These are phyloP conservation scores for Drosophila yooni DNA, from an alignment of 2,888 invertebrate species.

Conservation along the genomic window DNA sequence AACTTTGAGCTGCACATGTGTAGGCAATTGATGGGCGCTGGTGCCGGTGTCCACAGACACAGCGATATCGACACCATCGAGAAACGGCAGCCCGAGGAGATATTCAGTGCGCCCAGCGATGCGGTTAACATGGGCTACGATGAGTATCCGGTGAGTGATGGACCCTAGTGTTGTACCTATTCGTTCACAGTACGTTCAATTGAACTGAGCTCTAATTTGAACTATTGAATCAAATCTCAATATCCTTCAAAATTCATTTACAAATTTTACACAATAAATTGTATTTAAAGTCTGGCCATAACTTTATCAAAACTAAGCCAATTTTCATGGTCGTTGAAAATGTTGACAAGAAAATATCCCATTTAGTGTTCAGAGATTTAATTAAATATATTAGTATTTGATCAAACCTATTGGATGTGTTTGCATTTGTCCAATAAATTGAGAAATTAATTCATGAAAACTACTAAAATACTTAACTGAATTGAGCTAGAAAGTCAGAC, in stretches of 20 bases:
- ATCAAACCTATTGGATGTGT: neutral
- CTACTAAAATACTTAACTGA: neutral
- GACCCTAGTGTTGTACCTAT: neutral
- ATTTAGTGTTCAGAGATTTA: neutral
- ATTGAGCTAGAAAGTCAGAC: neutral
- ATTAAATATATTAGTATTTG: neutral
- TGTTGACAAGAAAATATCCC: neutral
- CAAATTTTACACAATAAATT: neutral
- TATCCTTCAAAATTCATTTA: neutral
- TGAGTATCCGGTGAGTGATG: constrained; percentile 83
- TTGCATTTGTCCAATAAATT: neutral
- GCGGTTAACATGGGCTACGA: constrained; percentile 81
- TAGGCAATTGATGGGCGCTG: constrained; percentile 58
- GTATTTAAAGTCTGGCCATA: neutral
- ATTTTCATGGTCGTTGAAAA: neutral
- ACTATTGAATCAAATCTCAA: neutral
- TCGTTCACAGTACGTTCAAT: neutral
- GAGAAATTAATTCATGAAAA: neutral
- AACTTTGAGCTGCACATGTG: constrained; percentile 72
- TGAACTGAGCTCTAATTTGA: neutral
- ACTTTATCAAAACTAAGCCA: neutral
- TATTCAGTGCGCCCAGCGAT: constrained; percentile 72
- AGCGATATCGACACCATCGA: constrained; percentile 11
- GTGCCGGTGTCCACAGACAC: constrained; percentile 13
- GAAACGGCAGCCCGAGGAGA: constrained; percentile 73